Percentiles rank a stretch among this genome's conserved stretches.
phyloP scores from a whole-genome alignment of 1,140 invertebrate species.

The Lepidurus arcticus region DNA sequence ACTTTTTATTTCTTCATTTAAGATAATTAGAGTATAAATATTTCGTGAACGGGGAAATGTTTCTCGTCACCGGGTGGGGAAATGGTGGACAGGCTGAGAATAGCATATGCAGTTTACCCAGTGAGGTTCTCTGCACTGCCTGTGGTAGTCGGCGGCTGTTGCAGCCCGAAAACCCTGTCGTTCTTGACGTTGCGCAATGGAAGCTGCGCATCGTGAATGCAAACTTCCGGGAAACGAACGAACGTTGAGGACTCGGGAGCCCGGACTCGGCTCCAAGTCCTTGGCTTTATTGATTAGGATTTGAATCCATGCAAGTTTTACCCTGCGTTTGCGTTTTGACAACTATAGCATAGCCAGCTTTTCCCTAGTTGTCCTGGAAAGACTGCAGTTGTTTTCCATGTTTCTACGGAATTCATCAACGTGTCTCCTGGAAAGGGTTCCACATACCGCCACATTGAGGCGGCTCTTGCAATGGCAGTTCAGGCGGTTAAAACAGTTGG shows the following conservation, averaged over 20 bases:
- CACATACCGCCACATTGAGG: no score
- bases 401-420: neutral
- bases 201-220: neutral
- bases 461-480: no score
- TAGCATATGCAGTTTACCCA: neutral
- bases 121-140: conserved; percentile 5
- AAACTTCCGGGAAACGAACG: neutral
- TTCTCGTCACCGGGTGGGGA: neutral
- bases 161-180: neutral
- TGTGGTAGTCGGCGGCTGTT: neutral
- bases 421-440: no score
- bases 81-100: neutral
- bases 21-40: neutral
- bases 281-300: conserved; percentile 17
- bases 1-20: no score
- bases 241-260: neutral
- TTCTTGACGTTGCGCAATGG: neutral
- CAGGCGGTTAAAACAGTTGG: no score
- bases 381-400: neutral
- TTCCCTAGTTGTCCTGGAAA: neutral
- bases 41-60: neutral
- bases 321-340: conserved; percentile 9
- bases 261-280: neutral
- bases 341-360: neutral
- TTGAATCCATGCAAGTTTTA: conserved; percentile 19